Evolutionary conservation across 1,140 invertebrate species (phyloP), one percentile per base, ranked within the genome.

Genomic region (Hylyphantes graminicola): DNA sequence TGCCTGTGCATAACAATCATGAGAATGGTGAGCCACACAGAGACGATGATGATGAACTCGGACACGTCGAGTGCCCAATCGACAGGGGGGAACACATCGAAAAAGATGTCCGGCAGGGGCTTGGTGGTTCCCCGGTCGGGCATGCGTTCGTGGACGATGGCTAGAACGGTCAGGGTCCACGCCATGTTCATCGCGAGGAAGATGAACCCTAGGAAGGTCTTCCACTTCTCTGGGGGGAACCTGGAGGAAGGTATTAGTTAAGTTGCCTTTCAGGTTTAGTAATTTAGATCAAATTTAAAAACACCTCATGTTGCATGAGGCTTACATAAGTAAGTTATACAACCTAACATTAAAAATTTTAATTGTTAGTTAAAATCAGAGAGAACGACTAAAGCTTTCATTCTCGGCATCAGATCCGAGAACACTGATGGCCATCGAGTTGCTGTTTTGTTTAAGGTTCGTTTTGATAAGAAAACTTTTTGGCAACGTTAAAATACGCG

Each of bases 31-130:
- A 93, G 92, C 87, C 93, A 93, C 55, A 94, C 93, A 74, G 93
- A 93, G 87, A 95, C 90, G 91, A 96, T 94, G 87, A 97, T 96
- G 85, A 96, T 92, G 88, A 95, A 93, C 91, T 97, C 95, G 15
- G 95, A 95, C 17, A 95, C 93, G 88, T 93, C 91, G 17, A 97
- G 91, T n/a, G 93, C 94, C 94, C 94, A 95, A 87, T 94, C 93
- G 72, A 92, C 86, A 70, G 92, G 92, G 72, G 90, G 90, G 59
- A 96, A 90, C 88, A 94, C 93, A 90, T 96, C 94, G 57, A 96
- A 91, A 86, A 96, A 91, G 59, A 95, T 91, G 89, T 97, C 96
- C 50, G 94, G 94, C 76, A 97, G 92, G 54, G 95, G 95, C 68
- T 91, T 91, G 87, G 93, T 93, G 0, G 90, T 91, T 48, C 91